Base-by-base conservation (phyloP, 2,888 invertebrate species). In the Idaea dimidiata region DNA sequence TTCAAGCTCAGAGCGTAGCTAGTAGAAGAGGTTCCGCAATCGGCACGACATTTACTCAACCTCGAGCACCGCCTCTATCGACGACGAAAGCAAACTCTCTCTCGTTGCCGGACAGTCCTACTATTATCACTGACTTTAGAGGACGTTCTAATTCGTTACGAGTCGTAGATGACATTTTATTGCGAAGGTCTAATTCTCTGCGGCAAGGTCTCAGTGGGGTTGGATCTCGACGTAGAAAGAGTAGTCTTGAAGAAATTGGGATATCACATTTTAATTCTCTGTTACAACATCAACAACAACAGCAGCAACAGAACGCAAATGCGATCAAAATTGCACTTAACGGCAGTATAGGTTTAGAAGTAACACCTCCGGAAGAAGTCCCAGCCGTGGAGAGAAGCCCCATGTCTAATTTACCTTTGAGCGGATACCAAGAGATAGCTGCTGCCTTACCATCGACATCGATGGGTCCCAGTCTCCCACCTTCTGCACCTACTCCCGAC, bases 51-150 rank as follows among this genome's bases (percentile, higher is more conserved):
- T 95, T 94, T 80, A 89, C 94, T 61, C 83, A 82, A 59, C 93
- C 94, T 59, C 94, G 96, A 76, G 95, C 97, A 63, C 97, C 97
- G 68, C 97, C 97, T 60, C 93, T 97, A 68, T 95, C 95, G 71
- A 95, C 95, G 71, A 96, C 97, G 71, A 97, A 97, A 91, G 96
- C 97, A 62, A 97, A 97, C 91, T 97, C 97, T 62, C 93, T 97
- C 72, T 97, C 97, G 64, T 93, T 97, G 75, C 97, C 97, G 60
- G 97, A 97, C 87, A 97, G 97, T 85, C 97, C 97, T 61, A 97
- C 97, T 65, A 96, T 97, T 71, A 94, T 96, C 70, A 96, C 96
- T 54, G 95, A 95, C 76, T 95, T 96, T 79, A 94, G 97, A 70
- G 96, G 96, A 68, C 93, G 97, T 73, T 97, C 97, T 64, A 97